These are phyloP conservation scores for Corythornis vintsioides DNA, from an alignment of 2,113 vertebrate genomes.

Conservation along the genomic window DNA sequence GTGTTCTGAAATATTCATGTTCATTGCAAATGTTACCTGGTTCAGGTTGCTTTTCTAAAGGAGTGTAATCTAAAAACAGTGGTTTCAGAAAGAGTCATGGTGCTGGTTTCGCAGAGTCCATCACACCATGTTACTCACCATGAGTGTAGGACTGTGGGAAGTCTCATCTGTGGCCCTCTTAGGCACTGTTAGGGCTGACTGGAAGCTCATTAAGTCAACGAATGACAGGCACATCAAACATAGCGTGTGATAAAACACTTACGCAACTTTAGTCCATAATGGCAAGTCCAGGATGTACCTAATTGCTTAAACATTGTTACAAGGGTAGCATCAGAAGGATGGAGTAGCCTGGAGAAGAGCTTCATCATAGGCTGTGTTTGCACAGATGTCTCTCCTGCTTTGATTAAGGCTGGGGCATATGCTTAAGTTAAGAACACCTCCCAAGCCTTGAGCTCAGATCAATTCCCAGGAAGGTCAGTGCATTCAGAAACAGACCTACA, in stretches of 20 bases:
- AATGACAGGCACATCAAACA: background rate
- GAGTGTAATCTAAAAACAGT: background rate
- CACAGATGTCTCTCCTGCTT: background rate
- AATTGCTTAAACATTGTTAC: background rate
- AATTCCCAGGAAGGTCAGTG: background rate
- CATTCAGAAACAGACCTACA: background rate
- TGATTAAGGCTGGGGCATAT: background rate
- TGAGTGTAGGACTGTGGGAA: rapidly evolving
- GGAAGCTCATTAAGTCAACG: background rate
- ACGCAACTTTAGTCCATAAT: background rate
- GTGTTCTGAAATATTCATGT: slow-evolving; percentile 17
- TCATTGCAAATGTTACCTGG: background rate
- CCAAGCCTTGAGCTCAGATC: background rate
- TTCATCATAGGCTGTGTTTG: background rate
- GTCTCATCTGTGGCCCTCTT: rapidly evolving
- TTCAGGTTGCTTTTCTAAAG: background rate
- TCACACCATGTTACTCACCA: background rate
- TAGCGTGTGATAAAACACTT: background rate
- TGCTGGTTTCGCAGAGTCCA: background rate
- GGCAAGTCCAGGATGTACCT: background rate
- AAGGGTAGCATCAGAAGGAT: background rate
- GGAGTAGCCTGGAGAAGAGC: background rate
- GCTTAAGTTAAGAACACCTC: background rate
- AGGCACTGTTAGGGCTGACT: background rate
- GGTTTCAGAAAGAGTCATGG: background rate